Base-by-base conservation (phyloP, 2,113 vertebrate species). In the Cyanistes caeruleus region DNA sequence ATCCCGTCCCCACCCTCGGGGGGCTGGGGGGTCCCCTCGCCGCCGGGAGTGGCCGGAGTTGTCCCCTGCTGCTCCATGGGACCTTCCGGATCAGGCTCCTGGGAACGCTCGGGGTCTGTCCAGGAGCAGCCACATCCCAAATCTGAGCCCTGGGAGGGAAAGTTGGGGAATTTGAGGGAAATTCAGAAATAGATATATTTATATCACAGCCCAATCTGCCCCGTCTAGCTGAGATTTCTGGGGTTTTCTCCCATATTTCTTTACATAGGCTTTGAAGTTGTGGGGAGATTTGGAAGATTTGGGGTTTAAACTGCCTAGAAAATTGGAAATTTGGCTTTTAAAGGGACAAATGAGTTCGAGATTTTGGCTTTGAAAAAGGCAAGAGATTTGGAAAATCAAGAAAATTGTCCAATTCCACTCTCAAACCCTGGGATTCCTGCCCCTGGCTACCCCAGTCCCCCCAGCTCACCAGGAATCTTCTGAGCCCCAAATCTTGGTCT, bases 221-320 rank as follows among this genome's bases (percentile, higher is more conserved):
- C 60, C 1, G 1, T 33, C 56, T 9, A 31, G 10, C 33, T 58
- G 2, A 11, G 7, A 1, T 13, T 58, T 31, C 31, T 39, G 37
- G 37, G 23, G 35, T 74, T 39, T 62, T 4, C 11, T 22, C 6
- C 10, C 48, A 33, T 5, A 12, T 30, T 23, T 30, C 28, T 52
- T 63, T 62, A 9, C 2, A 1, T 12, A n/a, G 31, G 23, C 5
- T 78, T 63, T 17, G 30, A n/a, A 27, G 3, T n/a, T n/a, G 10
- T 25, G 1, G 1, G 56, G 28, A 70, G 31, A 27, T n/a, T n/a
- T 28, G 24, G 72, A 28, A 73, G 25, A 17, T 37, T 35, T 18
- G 19, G 25, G 27, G 30, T 10, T 17, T 78, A 43, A 17, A 22
- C 0, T 17, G 23, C 11, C 8, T 13, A 28, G 23, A 22, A n/a